A percentile compares a stretch with the other conserved stretches of the same genome.
phyloP scores from a whole-genome alignment of 2,113 vertebrate species.

The Pseudorhombus dupliciocellatus region DNA sequence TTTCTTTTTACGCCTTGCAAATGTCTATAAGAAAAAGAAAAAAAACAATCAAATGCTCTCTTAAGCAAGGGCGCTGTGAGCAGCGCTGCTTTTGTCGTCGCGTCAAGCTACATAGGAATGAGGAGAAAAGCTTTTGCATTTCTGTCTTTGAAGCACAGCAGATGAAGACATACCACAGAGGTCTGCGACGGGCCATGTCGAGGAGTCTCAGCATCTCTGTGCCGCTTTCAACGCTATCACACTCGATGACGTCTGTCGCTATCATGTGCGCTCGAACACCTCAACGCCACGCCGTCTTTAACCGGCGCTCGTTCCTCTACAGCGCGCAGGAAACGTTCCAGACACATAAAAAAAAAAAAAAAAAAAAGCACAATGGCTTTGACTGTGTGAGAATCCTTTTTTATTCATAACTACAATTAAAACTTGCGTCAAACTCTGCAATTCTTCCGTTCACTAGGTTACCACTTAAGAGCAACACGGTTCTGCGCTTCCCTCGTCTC shows the following conservation, averaged over 20 bases:
- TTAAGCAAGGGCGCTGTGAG: constrained; percentile 61
- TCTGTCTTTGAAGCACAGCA: constrained; percentile 41
- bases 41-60: constrained; percentile 58
- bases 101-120: constrained; percentile 42
- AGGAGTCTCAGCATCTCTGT: constrained; percentile 26
- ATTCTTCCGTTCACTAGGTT: not conserved
- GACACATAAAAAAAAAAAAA: not conserved
- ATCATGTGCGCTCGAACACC: constrained; percentile 15
- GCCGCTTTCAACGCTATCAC: constrained; percentile 34
- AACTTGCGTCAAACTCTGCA: not conserved
- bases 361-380: not conserved
- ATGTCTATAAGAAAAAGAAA: constrained; percentile 64
- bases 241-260: constrained; percentile 49
- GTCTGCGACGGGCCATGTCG: constrained; percentile 28
- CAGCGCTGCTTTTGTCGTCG: constrained; percentile 47
- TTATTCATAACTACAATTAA: not conserved
- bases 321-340: not conserved
- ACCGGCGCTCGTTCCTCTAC: not conserved
- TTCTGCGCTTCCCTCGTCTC: not conserved
- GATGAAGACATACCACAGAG: too few relatives aligned
- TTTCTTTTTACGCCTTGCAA: constrained; percentile 67
- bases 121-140: constrained; percentile 37
- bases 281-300: constrained; percentile 28
- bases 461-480: not conserved
- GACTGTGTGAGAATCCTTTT: not conserved